Conservation (phyloP, 2,113 vertebrate species). For the Brienomyrus longianalis region DNA sequence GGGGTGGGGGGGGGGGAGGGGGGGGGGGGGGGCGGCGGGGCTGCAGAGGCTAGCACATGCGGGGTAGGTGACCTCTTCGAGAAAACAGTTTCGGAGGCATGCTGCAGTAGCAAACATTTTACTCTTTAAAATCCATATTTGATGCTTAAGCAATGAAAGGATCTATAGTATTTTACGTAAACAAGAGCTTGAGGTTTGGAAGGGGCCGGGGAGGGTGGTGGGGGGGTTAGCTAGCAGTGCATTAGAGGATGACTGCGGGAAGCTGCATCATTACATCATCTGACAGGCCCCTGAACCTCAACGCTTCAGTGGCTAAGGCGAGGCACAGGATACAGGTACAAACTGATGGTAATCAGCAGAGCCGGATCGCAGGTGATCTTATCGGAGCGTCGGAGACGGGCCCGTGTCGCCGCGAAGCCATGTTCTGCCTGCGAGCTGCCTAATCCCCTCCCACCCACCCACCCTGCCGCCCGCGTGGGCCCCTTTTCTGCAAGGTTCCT, state of each 20-base stretch:
- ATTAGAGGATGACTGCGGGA: neutral
- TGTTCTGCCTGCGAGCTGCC: neutral
- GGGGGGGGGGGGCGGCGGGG: no score
- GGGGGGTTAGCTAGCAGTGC: neutral
- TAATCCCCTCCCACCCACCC: no score
- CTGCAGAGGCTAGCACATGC: neutral
- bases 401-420: neutral
- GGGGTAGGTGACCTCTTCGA: neutral
- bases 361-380: neutral
- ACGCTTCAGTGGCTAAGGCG: neutral
- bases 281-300: neutral
- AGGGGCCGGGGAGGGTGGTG: neutral
- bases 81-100: neutral
- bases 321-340: neutral
- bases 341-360: neutral
- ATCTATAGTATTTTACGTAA: neutral
- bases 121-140: neutral
- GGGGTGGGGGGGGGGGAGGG: no score
- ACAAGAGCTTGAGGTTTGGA: neutral
- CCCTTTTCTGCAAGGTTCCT: slow-evolving; percentile 5
- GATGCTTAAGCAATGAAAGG: neutral
- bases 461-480: no score
- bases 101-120: neutral
- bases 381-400: neutral
- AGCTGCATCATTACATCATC: neutral